These are phyloP conservation scores for Thripadectes ignobilis DNA, from an alignment of 2,797 vertebrate genomes.

Conservation along the genomic window DNA sequence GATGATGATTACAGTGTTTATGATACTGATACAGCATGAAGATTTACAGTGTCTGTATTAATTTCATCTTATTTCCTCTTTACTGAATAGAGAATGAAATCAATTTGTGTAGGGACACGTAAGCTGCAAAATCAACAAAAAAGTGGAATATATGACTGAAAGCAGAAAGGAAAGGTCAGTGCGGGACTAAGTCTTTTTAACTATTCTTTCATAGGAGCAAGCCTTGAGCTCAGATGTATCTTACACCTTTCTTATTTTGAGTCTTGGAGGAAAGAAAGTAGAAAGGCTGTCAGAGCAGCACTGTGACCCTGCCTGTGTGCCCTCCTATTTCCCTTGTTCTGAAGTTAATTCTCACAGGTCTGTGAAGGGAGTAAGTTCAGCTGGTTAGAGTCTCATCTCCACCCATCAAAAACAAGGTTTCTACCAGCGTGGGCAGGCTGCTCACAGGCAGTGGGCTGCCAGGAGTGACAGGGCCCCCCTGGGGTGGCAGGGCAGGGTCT, in stretches of 20 bases:
- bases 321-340: not conserved
- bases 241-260: not conserved
- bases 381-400: not conserved
- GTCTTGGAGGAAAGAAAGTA: not conserved
- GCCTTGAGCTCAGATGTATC: not conserved
- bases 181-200: not conserved
- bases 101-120: not conserved
- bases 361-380: not conserved
- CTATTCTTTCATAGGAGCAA: not conserved
- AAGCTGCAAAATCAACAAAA: not conserved
- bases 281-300: not conserved
- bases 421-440: not conserved
- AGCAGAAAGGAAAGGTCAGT: fast-evolving
- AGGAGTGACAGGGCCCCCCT: too few species aligned
- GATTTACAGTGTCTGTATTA: not conserved
- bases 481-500: not conserved
- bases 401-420: not conserved
- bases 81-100: not conserved
- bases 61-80: not conserved
- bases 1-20: not conserved
- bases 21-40: not conserved
- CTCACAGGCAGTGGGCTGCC: not conserved
- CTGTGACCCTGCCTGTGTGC: not conserved
- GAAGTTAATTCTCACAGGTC: not conserved
- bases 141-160: not conserved